These are phyloP conservation scores for Philotrypesis tridentata DNA, from an alignment of 1,140 invertebrate species.

Conservation along the genomic window DNA sequence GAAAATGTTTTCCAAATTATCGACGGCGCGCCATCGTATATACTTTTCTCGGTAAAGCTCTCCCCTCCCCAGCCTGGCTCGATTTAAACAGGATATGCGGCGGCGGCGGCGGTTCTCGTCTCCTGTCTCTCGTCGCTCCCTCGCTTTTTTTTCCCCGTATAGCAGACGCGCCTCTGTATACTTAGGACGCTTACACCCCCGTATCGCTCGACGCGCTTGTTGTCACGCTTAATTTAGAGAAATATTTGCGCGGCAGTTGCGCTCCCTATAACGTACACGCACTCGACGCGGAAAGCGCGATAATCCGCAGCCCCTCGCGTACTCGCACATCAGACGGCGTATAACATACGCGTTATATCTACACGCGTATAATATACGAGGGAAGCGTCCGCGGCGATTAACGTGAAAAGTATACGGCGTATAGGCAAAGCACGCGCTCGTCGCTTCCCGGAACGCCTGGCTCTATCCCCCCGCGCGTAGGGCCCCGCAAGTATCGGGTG, in stretches of 20 bases:
- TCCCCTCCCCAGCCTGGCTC: neutral
- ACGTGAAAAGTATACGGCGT: neutral
- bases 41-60: conserved; percentile 20
- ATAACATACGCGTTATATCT: too few species aligned
- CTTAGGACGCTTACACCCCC: neutral
- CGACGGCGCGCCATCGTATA: neutral
- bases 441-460: neutral
- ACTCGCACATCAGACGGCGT: too few species aligned
- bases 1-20: conserved; percentile 45
- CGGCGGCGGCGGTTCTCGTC: too few species aligned
- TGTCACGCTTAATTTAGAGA: neutral
- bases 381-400: neutral
- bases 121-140: too few species aligned
- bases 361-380: neutral
- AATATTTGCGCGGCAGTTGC: neutral
- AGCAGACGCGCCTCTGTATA: too few species aligned
- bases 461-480: neutral
- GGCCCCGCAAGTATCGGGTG: neutral
- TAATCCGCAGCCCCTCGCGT: too few species aligned
- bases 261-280: too few species aligned
- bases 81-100: neutral
- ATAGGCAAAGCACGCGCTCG: neutral
- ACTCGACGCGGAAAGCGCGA: too few species aligned
- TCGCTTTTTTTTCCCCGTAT: too few species aligned
- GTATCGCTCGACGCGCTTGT: neutral